phyloP scores from a whole-genome alignment of 2,113 vertebrate genomes.

The Otus sunia region DNA sequence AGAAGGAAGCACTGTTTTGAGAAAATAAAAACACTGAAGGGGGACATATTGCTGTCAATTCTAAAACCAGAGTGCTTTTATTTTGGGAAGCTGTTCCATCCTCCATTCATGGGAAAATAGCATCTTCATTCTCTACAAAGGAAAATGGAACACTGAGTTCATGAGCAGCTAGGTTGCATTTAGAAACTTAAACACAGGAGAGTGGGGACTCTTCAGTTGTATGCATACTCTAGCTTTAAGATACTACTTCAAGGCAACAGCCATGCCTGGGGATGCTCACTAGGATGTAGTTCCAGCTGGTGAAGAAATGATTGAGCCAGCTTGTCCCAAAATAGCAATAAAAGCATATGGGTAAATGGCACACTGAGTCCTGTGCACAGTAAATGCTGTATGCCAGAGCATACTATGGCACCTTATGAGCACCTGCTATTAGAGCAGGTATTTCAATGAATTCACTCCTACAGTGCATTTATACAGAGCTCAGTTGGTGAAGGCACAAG shows the following conservation, averaged over 20 bases:
- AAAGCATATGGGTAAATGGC: slow-evolving; percentile 32
- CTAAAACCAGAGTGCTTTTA: neutral
- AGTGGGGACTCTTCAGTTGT: neutral
- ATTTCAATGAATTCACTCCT: neutral
- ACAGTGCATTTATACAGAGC: neutral
- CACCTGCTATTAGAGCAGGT: neutral
- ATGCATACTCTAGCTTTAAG: neutral
- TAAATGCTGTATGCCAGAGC: neutral
- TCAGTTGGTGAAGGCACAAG: neutral
- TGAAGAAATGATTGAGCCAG: slow-evolving; percentile 20
- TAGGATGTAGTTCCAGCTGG: slow-evolving; percentile 28
- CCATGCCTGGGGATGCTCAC: neutral
- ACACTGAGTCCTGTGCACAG: neutral
- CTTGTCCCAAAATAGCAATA: slow-evolving; percentile 43
- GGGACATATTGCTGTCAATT: neutral
- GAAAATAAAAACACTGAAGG: neutral
- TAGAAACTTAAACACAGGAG: neutral
- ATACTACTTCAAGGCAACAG: neutral
- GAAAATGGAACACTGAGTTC: neutral
- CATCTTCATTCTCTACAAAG: neutral
- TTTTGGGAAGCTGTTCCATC: neutral
- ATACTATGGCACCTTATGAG: neutral
- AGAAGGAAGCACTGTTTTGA: neutral
- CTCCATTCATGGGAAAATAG: neutral
- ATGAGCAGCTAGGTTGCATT: neutral